phyloP scores from a whole-genome alignment of 2,888 invertebrate genomes.

The Aphidoletes aphidimyza region DNA sequence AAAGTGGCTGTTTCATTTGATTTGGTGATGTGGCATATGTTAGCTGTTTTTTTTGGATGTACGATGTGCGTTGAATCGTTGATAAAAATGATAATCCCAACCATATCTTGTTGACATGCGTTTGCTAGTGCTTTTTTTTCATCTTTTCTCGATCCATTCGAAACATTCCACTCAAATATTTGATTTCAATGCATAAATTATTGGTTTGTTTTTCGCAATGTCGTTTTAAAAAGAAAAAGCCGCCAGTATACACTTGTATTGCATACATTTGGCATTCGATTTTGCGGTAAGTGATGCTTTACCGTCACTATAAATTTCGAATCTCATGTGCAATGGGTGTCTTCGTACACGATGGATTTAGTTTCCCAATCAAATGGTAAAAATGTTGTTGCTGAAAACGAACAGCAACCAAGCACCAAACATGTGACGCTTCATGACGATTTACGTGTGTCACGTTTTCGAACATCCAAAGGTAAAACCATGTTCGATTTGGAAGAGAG shows the following conservation, averaged over 20 bases:
- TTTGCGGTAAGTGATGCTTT: constrained; percentile 39
- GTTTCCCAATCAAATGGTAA: background rate
- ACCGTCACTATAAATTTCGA: background rate
- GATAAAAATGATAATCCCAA: constrained; percentile 44
- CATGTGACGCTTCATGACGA: background rate
- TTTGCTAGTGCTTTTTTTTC: no score
- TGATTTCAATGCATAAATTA: constrained; percentile 54
- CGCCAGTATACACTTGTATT: no score
- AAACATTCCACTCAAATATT: constrained; percentile 17
- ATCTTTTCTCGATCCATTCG: background rate
- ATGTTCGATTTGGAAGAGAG: background rate
- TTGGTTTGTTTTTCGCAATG: constrained; percentile 20
- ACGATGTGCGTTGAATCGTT: background rate
- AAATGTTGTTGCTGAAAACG: background rate
- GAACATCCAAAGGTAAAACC: constrained; percentile 12
- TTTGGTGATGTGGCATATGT: background rate
- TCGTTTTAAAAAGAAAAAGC: background rate
- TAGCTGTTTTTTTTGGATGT: background rate
- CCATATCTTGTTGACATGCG: background rate
- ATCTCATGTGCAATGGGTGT: background rate
- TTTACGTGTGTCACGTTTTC: constrained; percentile 53
- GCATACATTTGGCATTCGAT: background rate
- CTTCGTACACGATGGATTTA: background rate
- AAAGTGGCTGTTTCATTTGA: background rate
- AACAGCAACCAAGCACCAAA: no score